phyloP scores from a whole-genome alignment of 2,888 invertebrate genomes.

The Cinara cedri region DNA sequence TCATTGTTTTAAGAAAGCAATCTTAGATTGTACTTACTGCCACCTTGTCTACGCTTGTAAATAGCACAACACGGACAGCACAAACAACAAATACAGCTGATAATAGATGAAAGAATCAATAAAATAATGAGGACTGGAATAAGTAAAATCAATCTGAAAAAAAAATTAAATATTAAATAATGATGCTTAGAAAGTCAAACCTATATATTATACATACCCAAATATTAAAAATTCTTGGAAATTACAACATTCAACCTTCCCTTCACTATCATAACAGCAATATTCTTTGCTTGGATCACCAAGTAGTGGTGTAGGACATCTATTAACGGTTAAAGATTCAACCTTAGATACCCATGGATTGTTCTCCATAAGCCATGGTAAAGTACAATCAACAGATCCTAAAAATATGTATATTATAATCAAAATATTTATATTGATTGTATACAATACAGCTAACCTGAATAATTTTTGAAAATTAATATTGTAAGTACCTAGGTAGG shows the following conservation, averaged over 20 bases:
- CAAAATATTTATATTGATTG: neutral
- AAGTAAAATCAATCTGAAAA: slow-evolving; percentile 48
- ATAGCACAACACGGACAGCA: slow-evolving; percentile 67
- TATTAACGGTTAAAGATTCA: slow-evolving; percentile 52
- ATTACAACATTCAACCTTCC: slow-evolving; percentile 56
- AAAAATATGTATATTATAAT: slow-evolving; percentile 21
- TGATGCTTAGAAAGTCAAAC: neutral
- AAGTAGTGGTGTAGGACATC: slow-evolving; percentile 60
- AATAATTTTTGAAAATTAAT: neutral
- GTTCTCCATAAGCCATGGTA: slow-evolving; percentile 41
- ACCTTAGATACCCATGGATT: slow-evolving; percentile 30
- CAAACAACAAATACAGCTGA: slow-evolving; percentile 73
- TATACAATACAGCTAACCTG: neutral
- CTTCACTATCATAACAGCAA: slow-evolving; percentile 60
- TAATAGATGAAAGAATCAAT: slow-evolving; percentile 66
- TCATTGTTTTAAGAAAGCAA: neutral
- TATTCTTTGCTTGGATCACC: slow-evolving; percentile 59
- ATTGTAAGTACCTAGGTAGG: too few relatives aligned
- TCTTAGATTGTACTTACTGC: slow-evolving; percentile 58
- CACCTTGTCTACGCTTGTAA: slow-evolving; percentile 61
- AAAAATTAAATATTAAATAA: neutral
- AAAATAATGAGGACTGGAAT: slow-evolving; percentile 58
- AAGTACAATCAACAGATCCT: slow-evolving; percentile 48
- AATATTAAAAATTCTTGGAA: slow-evolving; percentile 50
- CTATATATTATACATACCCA: slow-evolving; percentile 30